Evolutionary conservation across 2,888 invertebrate species (phyloP).

Genomic region (Cloeon dipterum): DNA sequence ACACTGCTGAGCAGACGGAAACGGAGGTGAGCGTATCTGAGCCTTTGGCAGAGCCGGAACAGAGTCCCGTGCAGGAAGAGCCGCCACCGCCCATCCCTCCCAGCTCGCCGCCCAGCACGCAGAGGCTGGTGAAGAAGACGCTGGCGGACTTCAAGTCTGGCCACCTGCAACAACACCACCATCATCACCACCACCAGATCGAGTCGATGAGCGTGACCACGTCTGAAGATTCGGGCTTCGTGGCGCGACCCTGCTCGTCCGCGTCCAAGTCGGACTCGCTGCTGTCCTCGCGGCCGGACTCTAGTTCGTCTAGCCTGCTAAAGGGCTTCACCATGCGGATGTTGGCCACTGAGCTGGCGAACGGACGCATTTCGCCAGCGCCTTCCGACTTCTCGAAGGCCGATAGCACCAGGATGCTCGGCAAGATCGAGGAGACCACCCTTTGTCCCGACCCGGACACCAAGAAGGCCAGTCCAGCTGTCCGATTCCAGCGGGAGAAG

Average conservation of each 20-base stretch:
- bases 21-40: not conserved
- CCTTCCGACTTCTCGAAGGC: not conserved
- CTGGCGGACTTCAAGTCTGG: not conserved
- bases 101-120: not conserved
- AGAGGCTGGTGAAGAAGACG: not conserved
- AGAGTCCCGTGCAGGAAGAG: slow-evolving; percentile 1
- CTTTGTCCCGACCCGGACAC: not conserved
- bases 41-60: not conserved
- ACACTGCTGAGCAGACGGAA: not conserved
- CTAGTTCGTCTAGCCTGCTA: not conserved
- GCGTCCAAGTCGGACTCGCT: slow-evolving; percentile 3
- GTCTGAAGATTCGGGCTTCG: slow-evolving; percentile 5
- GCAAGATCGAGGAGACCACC: not conserved
- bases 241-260: slow-evolving; percentile 3
- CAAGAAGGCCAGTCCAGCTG: not conserved
- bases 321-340: not conserved
- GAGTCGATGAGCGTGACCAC: slow-evolving; percentile 4
- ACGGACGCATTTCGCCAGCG: not conserved
- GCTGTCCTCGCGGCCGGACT: slow-evolving; percentile 3
- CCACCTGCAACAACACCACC: too few species aligned
- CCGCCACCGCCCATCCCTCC: not conserved
- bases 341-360: not conserved
- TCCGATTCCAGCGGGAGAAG: not conserved
- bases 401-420: not conserved
- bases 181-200: too few species aligned